Percentiles rank a stretch among this genome's conserved stretches.
phyloP scores from a whole-genome alignment of 2,113 vertebrate species.

The Carassius carassius region DNA sequence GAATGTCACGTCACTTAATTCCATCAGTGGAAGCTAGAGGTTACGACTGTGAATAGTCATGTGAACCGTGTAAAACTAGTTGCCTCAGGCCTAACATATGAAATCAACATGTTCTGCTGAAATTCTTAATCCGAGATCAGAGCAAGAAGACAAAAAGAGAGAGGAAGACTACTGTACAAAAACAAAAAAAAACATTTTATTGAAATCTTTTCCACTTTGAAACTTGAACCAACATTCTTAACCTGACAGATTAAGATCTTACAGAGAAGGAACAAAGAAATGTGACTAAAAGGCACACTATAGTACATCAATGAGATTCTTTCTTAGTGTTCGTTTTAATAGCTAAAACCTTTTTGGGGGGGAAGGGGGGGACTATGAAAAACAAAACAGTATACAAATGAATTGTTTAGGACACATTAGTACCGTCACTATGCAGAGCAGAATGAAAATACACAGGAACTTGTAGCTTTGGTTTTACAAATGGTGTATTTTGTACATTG shows the following conservation, averaged over 20 bases:
- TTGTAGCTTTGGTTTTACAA: conserved; percentile 26
- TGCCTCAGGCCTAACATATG: no score
- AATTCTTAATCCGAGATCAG: neutral
- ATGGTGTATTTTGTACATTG: neutral
- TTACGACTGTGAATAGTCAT: neutral
- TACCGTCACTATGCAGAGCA: neutral
- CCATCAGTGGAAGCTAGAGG: neutral
- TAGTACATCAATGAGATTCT: conserved; percentile 43
- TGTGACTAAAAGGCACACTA: conserved; percentile 72
- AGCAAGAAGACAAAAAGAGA: conserved; percentile 29
- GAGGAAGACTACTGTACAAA: conserved; percentile 62
- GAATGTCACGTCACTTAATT: no score
- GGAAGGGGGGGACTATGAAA: neutral
- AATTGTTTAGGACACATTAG: neutral
- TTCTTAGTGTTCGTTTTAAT: neutral
- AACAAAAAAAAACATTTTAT: conserved; percentile 76
- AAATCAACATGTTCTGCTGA: neutral
- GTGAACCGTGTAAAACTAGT: neutral
- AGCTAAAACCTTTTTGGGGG: neutral
- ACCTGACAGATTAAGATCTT: conserved; percentile 64
- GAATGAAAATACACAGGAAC: neutral
- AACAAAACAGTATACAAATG: neutral
- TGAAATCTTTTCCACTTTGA: conserved; percentile 65
- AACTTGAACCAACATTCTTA: conserved; percentile 69
- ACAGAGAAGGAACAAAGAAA: conserved; percentile 53